Evolutionary conservation across 1,140 invertebrate species (phyloP), one percentile per base, ranked within the genome.

Genomic region (Chrysoperla carnea): DNA sequence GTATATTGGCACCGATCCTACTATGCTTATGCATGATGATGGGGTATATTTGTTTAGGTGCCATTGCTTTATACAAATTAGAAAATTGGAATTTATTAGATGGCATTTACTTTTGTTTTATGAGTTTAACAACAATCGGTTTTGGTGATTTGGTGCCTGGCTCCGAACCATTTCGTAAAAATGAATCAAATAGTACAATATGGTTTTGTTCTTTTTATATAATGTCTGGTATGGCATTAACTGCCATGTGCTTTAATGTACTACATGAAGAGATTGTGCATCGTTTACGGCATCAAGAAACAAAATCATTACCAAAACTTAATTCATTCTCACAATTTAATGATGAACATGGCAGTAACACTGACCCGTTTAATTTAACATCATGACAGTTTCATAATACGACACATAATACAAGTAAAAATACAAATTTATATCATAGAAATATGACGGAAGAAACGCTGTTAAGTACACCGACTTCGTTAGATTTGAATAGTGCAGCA

Each of bases 181-280:
- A 72, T 51, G 72, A 73, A 48, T 75, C 77, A 6, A 73, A 73
- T 41, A 68, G 69, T 28, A 81, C 79, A 1, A 70, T 85, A 36
- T 88, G 84, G 84, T 87, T 90, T 59, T 92, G 88, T 61, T 91
- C 91, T 36, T 73, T 94, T 48, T 98, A 97, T 62, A 84, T 98
- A 44, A 81, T 97, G 62, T 81, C 88, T 27, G 94, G 93, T 1
- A 81, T 98, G 70, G 88, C 92, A 0, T 63, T 98, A 29, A 90
- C 93, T n/a, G 89, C 91, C 27, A 96, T 96, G 89, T 95, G 90
- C 51, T 96, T 95, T 66, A 94, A 94, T 59, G 81, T 98, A 29
- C 80, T 97, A 41, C 91, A 98, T 62, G 90, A 95, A 56, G 89
- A 95, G 59, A 81, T 85, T 39, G 76, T 84, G 9, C 80, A 84